Base-by-base conservation (phyloP, 2,888 invertebrate genomes). In the Lycocerus yunnanus region DNA sequence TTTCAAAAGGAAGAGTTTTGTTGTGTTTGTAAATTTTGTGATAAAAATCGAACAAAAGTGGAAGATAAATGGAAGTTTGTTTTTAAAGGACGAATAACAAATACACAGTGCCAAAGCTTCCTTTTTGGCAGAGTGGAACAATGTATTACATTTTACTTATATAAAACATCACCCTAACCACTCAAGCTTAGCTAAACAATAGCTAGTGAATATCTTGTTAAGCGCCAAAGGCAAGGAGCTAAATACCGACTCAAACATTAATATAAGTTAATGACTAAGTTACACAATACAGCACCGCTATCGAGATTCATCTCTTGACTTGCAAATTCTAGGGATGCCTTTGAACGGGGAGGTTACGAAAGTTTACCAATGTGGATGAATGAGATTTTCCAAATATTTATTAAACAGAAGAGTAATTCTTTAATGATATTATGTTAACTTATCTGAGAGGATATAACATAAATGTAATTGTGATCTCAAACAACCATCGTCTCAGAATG, bases 211-310 rank as follows among this genome's bases (percentile, higher is more conserved):
- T 75, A 77, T 77, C 77, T 78, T 70, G 73, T 73, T 78, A 78
- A 77, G 77, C 67, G 75, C 73, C 72, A 15, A 59, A 69, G 77
- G 76, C 69, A 69, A 74, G 27, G 75, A 73, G 76, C 74, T 70
- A 79, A 78, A 78, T 80, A 79, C 76, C 73, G 70, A 69, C 69
- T 71, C 72, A 72, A 76, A 72, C 80, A 78, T 81, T 81, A 81
- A 80, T 80, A 79, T 77, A 77, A 79, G 78, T 79, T 79, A 79
- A 80, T 75, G 80, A 80, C 77, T 73, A 78, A 73, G 72, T 80
- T 76, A 75, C 77, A 81, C 81, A 81, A 81, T 78, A 74, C 73
- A 68, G 73, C 69, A 71, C 66, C 74, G 67, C 69, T 68, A 75
- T 74, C 70, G 24, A 68, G 71, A 74, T 74, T 71, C 71, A 68